Base-by-base conservation (phyloP, 2,797 vertebrate species). In the Dendrocincla tyrannina region DNA sequence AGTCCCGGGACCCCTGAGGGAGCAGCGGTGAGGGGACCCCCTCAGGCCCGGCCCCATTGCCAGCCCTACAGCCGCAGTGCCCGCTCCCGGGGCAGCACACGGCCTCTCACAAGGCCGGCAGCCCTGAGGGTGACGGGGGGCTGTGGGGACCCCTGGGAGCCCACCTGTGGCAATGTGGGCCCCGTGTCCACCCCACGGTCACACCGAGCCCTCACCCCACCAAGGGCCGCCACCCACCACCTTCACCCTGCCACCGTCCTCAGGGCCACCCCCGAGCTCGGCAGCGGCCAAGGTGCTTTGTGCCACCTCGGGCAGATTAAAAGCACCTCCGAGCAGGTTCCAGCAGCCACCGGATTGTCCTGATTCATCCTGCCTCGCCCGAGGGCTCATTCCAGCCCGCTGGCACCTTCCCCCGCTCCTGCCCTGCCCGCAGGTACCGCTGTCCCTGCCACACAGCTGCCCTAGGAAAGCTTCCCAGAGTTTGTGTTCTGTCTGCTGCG, bases 361-460 rank as follows among this genome's bases (percentile, higher is more conserved):
- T 50, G 91, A 74, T 88, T 83, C 90, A 92, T 80, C 55, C 72
- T 42, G 50, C 47, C 72, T 41, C 0, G 2, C 50, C 80, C 0
- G 0, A 67, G 60, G 69, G 73, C 47, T 86, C 84, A 13, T 86
- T 78, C 73, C 84, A 86, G 32, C 22, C 13, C 0, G 0, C 50
- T 39, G 69, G 89, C 72, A 79, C 44, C 76, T 55, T 58, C 64
- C 23, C 0, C 0, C 0, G 0, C 50, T 88, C 59, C 80, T 80
- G 79, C 60, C 0, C 0, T 0, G 0, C 73, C 10, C 1, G 3
- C 72, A 32, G 79, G 72, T 44, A 33, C 9, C 17, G 53, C 37
- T 20, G 42, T 80, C 44, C 5, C 4, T 7, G 23, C 17, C 85
- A 47, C 75, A 73, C 52, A 32, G 32, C 46, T 44, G 42, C 66